Base-by-base conservation (phyloP, 2,888 invertebrate genomes). In the Eupithecia inturbata region DNA sequence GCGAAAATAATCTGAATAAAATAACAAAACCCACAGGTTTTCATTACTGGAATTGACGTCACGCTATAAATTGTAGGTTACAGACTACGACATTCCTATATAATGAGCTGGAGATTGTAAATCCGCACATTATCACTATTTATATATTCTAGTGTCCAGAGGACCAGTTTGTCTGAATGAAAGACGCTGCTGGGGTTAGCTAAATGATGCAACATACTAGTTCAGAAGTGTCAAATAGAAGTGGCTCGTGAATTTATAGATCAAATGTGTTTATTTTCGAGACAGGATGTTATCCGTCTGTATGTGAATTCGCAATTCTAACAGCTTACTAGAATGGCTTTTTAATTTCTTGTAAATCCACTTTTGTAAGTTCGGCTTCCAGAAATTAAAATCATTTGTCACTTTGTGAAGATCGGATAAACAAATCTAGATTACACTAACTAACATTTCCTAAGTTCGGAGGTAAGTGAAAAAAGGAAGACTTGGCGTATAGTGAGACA, bases 21-120 rank as follows among this genome's bases (percentile, higher is more conserved):
- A 79, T 77, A 74, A 76, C 72, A 77, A 77, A 78, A 76, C 73
- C 71, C 69, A 68, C 68, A 12, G 68, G 31, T 64, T 57, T 67
- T 75, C 72, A 77, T 79, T 76, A 77, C 74, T 74, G 77, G 74
- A 70, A 67, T 71, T 78, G 80, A 80, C 79, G 79, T 78, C 77
- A 73, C 63, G 60, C 72, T 70, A 78, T 79, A 79, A 78, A 80
- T 78, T 74, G 75, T 69, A 68, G 63, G 53, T 67, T 49, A 31
- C 67, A 57, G 72, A 73, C 71, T 69, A 75, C 74, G 71, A 72
- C 72, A 77, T 77, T 69, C 69, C 64, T 70, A 76, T 76, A 68
- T 66, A 74, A 76, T 78, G 71, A 70, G 70, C 72, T 68, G 72
- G 67, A 72, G 68, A 67, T 68, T 26, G 68, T 33, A 28, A 73